Evolutionary conservation across 2,888 invertebrate genomes (phyloP), one percentile per base, ranked within the genome.

Genomic region (Odontocerum albicorne): DNA sequence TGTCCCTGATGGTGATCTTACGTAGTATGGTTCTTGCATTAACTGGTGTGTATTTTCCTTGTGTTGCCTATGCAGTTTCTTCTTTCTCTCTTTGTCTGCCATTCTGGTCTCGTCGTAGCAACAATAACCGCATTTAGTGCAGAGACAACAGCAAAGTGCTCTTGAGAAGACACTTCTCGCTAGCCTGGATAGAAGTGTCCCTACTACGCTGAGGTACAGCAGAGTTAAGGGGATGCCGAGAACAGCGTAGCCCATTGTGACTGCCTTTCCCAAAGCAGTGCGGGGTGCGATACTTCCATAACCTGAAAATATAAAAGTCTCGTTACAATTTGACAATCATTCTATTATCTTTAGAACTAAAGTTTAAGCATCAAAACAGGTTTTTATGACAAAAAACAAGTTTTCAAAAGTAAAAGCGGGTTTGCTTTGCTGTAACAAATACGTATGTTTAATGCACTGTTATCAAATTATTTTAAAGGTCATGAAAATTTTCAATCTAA

Each of bases 271-370:
- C 58, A 92, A 75, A n/a, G 90, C 85, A 19, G 96, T 95, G 65
- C 87, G 86, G 0, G 96, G 95, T 1, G 94, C 90, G 49, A 94
- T 90, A 71, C 92, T 94, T 52, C 96, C 96, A 68, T 95, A 96
- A 64, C 96, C 95, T 95, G 81, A 1, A 74, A 78, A 64, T 62
- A 62, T 55, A 45, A 40, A 46, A 55, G n/a, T n/a, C n/a, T n/a
- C n/a, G n/a, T n/a, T n/a, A n/a, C n/a, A n/a, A n/a, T n/a, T n/a
- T n/a, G n/a, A n/a, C n/a, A n/a, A n/a, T n/a, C n/a, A n/a, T n/a
- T n/a, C n/a, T n/a, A n/a, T n/a, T n/a, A n/a, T n/a, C n/a, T n/a
- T n/a, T n/a, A n/a, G n/a, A n/a, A n/a, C n/a, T n/a, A n/a, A n/a
- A n/a, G n/a, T n/a, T n/a, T n/a, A n/a, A n/a, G n/a, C n/a, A n/a